Conservation (phyloP, 1,140 invertebrate species). For the Trachymyrmex cornetzi region DNA sequence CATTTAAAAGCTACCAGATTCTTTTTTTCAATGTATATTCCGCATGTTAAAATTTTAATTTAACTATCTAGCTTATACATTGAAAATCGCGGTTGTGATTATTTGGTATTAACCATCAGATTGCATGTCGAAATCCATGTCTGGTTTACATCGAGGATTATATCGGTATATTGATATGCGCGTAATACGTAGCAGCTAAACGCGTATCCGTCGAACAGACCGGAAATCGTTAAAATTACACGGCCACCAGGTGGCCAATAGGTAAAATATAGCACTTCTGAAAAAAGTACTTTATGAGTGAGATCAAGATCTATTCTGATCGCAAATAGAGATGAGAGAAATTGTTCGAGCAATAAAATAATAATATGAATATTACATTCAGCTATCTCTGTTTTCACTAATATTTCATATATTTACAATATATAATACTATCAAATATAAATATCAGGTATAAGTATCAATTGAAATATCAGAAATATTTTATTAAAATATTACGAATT, state of each 20-base stretch:
- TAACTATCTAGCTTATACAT: not conserved
- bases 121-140: slow-evolving; percentile 7
- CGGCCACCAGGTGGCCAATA: slow-evolving; percentile 51
- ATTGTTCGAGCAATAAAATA: slow-evolving; percentile 13
- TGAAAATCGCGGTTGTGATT: not conserved
- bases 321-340: not conserved
- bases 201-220: slow-evolving; percentile 61
- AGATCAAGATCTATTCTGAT: slow-evolving; percentile 42
- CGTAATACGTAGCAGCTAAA: slow-evolving; percentile 40
- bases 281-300: slow-evolving; percentile 26
- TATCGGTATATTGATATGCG: slow-evolving; percentile 14
- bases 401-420: not conserved
- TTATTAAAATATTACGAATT: not conserved
- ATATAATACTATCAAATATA: not conserved
- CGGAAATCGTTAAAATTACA: slow-evolving; percentile 78
- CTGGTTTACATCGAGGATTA: slow-evolving; percentile 61
- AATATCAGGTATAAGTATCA: too few relatives aligned
- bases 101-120: slow-evolving; percentile 6
- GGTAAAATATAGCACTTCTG: slow-evolving; percentile 7
- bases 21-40: not conserved
- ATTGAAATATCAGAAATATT: slow-evolving; percentile 14
- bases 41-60: not conserved
- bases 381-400: not conserved
- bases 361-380: not conserved
- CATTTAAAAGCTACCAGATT: too few relatives aligned